Conservation (phyloP, 2,113 vertebrate species). For the Xiphorhynchus elegans region DNA sequence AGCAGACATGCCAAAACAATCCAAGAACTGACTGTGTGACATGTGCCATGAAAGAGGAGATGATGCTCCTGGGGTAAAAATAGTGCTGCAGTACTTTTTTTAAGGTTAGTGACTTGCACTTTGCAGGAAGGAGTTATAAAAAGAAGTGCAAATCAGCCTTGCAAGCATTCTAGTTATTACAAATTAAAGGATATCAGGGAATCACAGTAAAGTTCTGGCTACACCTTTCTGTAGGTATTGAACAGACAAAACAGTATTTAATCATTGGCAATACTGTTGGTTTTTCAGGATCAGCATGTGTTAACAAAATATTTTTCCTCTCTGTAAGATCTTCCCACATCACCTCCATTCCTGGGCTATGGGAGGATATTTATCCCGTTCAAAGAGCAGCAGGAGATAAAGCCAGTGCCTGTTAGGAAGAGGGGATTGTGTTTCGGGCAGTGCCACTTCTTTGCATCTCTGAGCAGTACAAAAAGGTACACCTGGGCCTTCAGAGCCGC, state of each 20-base stretch:
- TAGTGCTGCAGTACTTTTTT: background rate
- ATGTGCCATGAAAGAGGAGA: accelerated
- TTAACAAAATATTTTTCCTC: background rate
- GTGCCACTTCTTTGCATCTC: background rate
- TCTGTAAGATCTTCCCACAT: background rate
- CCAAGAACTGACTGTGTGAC: background rate
- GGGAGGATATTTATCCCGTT: background rate
- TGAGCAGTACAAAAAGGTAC: background rate
- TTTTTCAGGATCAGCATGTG: background rate
- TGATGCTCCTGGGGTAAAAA: background rate
- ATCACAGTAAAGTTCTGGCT: background rate
- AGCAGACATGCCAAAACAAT: background rate
- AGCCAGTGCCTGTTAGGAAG: background rate
- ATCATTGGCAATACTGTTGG: background rate
- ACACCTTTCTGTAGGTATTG: background rate
- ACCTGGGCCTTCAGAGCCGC: background rate
- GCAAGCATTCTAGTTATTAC: background rate
- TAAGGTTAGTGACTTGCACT: background rate
- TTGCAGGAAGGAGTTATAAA: background rate
- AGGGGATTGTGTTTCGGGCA: background rate
- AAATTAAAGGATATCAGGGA: background rate
- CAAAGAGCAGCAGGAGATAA: background rate
- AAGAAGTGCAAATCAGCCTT: background rate
- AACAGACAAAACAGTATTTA: background rate
- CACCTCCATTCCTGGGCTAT: background rate